These are phyloP conservation scores for Sebastes trivittatus DNA, from an alignment of 2,797 vertebrate genomes.

Conservation along the genomic window DNA sequence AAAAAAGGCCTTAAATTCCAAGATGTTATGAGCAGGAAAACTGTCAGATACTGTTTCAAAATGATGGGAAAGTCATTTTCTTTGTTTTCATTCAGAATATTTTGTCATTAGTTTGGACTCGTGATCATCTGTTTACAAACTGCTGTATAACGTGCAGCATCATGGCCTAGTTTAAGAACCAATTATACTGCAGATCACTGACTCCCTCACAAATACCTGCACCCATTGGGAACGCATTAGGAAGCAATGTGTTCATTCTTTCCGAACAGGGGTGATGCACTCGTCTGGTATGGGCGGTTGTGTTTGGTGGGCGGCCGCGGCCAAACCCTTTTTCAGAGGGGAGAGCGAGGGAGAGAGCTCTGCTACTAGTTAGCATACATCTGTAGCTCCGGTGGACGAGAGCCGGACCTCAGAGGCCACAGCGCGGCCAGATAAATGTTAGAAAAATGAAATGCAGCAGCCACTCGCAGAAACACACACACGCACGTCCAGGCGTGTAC, in stretches of 20 bases:
- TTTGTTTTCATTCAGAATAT: constrained; percentile 34
- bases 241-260: constrained; percentile 81
- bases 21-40: constrained; percentile 20
- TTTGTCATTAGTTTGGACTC: constrained; percentile 9
- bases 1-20: constrained; percentile 17
- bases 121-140: constrained; percentile 48
- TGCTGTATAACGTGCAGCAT: constrained; percentile 29
- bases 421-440: constrained; percentile 58
- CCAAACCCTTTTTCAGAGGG: constrained; percentile 44
- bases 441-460: constrained; percentile 75
- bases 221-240: constrained; percentile 80
- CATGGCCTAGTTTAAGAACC: constrained; percentile 62
- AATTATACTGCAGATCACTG: constrained; percentile 57
- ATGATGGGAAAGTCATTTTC: constrained; percentile 23
- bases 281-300: constrained; percentile 77
- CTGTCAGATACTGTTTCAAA: constrained; percentile 22
- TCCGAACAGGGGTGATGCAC: constrained; percentile 78
- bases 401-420: constrained; percentile 63
- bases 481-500: constrained; percentile 36
- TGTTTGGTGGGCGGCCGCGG: constrained; percentile 67
- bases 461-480: constrained; percentile 51
- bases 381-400: constrained; percentile 67
- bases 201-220: constrained; percentile 76
- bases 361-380: constrained; percentile 80
- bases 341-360: constrained; percentile 48